Percentiles rank a stretch among this genome's conserved stretches.
These are phyloP conservation scores for Alaudala cheleensis DNA, from an alignment of 2,113 vertebrate species.

Conservation along the genomic window DNA sequence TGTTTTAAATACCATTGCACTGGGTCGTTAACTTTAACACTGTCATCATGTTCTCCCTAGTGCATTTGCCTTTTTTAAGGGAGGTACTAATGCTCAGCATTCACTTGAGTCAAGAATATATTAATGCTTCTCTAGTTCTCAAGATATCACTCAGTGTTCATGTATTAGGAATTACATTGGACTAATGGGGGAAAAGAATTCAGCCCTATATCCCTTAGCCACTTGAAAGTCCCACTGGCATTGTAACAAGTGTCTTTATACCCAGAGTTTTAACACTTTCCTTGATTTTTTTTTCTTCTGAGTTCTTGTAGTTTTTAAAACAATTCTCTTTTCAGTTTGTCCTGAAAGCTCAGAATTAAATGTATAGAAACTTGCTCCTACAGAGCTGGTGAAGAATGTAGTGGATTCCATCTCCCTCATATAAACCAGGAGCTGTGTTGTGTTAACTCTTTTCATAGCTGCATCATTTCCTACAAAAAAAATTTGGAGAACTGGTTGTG, in stretches of 20 bases:
- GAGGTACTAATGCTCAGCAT: background rate
- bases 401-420: background rate
- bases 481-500: background rate
- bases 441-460: background rate
- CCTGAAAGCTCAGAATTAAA: background rate
- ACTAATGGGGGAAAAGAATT: background rate
- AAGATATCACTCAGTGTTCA: background rate
- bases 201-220: background rate
- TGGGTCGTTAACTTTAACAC: constrained; percentile 47
- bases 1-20: constrained; percentile 38
- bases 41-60: constrained; percentile 35
- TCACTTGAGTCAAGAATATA: background rate
- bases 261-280: background rate
- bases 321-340: background rate
- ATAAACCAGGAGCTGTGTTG: background rate
- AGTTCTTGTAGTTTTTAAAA: background rate
- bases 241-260: background rate
- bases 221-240: background rate
- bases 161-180: background rate
- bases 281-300: background rate
- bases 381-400: background rate
- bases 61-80: constrained; percentile 43
- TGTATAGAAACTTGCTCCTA: background rate
- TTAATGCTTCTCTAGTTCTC: constrained; percentile 5
- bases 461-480: background rate